Conservation (phyloP, 2,113 vertebrate species). For the Tetrao urogallus region DNA sequence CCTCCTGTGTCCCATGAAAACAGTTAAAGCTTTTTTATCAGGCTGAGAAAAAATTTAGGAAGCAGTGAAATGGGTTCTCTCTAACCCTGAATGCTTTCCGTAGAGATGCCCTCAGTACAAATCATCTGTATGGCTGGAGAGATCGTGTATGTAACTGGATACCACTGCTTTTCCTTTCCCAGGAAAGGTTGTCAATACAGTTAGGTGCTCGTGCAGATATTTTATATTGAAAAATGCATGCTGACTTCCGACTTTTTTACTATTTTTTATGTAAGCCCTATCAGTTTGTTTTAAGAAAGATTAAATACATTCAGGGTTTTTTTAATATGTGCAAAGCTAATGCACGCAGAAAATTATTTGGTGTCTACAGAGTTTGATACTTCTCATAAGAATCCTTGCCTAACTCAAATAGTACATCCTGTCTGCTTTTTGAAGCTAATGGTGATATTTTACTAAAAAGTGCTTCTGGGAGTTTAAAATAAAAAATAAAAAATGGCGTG, state of each 20-base stretch:
- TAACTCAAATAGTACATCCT: background rate
- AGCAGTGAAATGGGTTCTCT: background rate
- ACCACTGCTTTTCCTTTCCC: background rate
- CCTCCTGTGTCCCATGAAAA: constrained; percentile 32
- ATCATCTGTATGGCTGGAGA: background rate
- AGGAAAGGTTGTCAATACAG: background rate
- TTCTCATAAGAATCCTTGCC: background rate
- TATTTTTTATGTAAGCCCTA: background rate
- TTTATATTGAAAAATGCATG: background rate
- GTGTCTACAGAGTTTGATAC: background rate
- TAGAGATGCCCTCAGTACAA: background rate
- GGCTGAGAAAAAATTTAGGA: background rate
- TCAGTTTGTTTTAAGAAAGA: background rate
- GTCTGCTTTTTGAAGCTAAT: background rate
- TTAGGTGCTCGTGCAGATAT: background rate
- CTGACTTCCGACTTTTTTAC: background rate
- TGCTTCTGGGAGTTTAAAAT: background rate
- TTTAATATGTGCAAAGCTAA: fast-evolving
- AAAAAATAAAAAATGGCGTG: background rate
- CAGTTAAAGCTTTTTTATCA: background rate
- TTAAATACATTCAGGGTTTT: background rate
- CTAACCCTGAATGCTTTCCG: fast-evolving
- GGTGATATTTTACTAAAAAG: background rate
- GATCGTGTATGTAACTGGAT: background rate
- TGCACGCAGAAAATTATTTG: background rate